Evolutionary conservation across 2,113 vertebrate species (phyloP), one percentile per base, ranked within the genome.

Genomic region (Protomyctophum bolini): DNA sequence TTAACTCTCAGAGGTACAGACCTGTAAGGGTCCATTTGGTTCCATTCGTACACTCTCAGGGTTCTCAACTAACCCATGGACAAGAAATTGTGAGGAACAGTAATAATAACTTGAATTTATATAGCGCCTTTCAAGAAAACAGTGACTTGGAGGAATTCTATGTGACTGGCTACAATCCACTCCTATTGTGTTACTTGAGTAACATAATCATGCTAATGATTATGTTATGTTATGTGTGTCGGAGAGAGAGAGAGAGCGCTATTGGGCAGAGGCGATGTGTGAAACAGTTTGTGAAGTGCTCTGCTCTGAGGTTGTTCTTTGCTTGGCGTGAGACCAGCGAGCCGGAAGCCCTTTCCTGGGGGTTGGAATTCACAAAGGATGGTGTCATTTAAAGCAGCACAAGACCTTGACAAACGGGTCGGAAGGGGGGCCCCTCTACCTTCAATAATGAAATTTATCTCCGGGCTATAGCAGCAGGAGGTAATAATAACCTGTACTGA

Each of bases 371-470:
- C 68, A 72, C 57, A 45, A 21, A 77, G 55, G 48, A 58, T 54
- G 33, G 61, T 69, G 62, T 69, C 50, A 46, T 73, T 56, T 73
- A 21, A 64, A 63, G 55, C 66, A 47, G 49, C 70, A 50, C 49
- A 49, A 64, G 66, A 73, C 50, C 56, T 65, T 66, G 52, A 59
- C 61, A 66, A 55, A 66, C 60, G 48, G 0, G 15, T 50, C 52
- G 29, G 51, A 67, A 12, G 21, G 62, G 33, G 51, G 63, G 58
- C 63, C 33, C 33, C 33, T 41, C 33, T 68, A 63, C 54, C 56
- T 71, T 80, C 63, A 80, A 80, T 75, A 75, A 80, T 80, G 72
- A 68, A 80, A 75, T 58, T 64, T 21, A 71, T 54, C 72, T 58
- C 5, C 47, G 12, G 67, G 77, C 63, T n/a, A 63, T 29, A 71